These are phyloP conservation scores for Thymelicus acteon DNA, from an alignment of 2,888 invertebrate genomes.

Conservation along the genomic window DNA sequence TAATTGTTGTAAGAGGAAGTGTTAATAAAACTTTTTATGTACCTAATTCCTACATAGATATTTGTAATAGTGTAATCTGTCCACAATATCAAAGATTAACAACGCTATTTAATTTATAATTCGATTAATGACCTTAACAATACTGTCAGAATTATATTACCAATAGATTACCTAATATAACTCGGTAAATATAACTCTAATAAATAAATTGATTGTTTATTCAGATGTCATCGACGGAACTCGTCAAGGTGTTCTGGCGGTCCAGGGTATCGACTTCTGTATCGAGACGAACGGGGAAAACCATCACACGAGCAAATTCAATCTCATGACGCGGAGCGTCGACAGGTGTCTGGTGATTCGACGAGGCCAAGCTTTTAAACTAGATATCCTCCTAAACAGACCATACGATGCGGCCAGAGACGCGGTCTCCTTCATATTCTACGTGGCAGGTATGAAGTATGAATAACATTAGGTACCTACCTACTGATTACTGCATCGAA, in stretches of 20 bases:
- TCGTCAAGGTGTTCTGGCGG: conserved; percentile 86
- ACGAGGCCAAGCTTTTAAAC: conserved; percentile 92
- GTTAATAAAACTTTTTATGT: too few relatives aligned
- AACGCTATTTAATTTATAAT: too few relatives aligned
- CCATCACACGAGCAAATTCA: conserved; percentile 92
- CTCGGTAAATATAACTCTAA: conserved; percentile 5
- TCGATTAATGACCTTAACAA: neutral
- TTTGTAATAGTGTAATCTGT: too few relatives aligned
- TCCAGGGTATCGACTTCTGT: conserved; percentile 90
- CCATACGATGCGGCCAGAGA: conserved; percentile 90
- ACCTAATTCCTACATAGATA: too few relatives aligned
- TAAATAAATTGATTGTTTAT: conserved; percentile 48
- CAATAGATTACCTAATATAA: conserved; percentile 4
- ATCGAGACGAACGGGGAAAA: conserved; percentile 89
- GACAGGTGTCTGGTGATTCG: conserved; percentile 90
- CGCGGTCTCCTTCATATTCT: conserved; percentile 93
- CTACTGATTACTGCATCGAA: conserved; percentile 29
- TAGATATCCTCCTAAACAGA: conserved; percentile 89
- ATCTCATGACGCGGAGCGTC: conserved; percentile 87
- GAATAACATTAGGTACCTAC: conserved; percentile 17
- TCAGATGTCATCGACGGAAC: conserved; percentile 79
- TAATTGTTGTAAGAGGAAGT: too few relatives aligned
- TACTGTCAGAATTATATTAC: conserved; percentile 1
- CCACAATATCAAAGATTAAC: too few relatives aligned
- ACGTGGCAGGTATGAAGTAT: conserved; percentile 86